A percentile compares a stretch with the other conserved stretches of the same genome.
Evolutionary conservation across 2,113 vertebrate species (phyloP).

Genomic region (Epinephelus fuscoguttatus): DNA sequence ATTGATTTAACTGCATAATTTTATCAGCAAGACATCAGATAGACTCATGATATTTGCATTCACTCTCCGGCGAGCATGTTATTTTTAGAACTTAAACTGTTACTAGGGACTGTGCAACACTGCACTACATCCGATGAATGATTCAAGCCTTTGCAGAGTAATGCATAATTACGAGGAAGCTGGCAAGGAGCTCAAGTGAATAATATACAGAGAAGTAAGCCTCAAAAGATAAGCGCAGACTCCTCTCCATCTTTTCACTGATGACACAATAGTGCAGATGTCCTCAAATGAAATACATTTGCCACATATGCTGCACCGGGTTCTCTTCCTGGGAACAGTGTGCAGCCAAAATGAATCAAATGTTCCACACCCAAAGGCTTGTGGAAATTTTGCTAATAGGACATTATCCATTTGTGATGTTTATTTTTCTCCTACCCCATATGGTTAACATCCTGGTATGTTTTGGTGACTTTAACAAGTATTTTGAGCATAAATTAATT

Average conservation of each 20-base stretch:
- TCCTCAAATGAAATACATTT: slow-evolving; percentile 21
- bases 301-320: slow-evolving; percentile 14
- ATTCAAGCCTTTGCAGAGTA: slow-evolving; percentile 74
- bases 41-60: slow-evolving; percentile 67
- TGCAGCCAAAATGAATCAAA: slow-evolving; percentile 33
- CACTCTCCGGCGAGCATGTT: slow-evolving; percentile 50
- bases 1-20: slow-evolving; percentile 44
- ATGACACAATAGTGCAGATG: slow-evolving; percentile 26
- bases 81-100: slow-evolving; percentile 81
- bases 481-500: slow-evolving; percentile 42
- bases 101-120: slow-evolving; percentile 69
- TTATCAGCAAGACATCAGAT: slow-evolving; percentile 58
- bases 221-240: slow-evolving; percentile 19
- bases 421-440: slow-evolving; percentile 19
- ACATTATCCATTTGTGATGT: slow-evolving; percentile 37
- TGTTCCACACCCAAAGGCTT: slow-evolving; percentile 50
- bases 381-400: slow-evolving; percentile 39
- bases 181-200: slow-evolving; percentile 44
- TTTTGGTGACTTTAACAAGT: slow-evolving; percentile 35
- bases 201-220: slow-evolving; percentile 35
- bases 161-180: slow-evolving; percentile 67
- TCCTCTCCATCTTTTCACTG: slow-evolving; percentile 27
- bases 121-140: slow-evolving; percentile 75
- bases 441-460: slow-evolving; percentile 29
- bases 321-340: slow-evolving; percentile 17